Percentiles rank a stretch among this genome's conserved stretches.
phyloP scores from a whole-genome alignment of 2,113 vertebrate species.

The Ochotona curzoniae region DNA sequence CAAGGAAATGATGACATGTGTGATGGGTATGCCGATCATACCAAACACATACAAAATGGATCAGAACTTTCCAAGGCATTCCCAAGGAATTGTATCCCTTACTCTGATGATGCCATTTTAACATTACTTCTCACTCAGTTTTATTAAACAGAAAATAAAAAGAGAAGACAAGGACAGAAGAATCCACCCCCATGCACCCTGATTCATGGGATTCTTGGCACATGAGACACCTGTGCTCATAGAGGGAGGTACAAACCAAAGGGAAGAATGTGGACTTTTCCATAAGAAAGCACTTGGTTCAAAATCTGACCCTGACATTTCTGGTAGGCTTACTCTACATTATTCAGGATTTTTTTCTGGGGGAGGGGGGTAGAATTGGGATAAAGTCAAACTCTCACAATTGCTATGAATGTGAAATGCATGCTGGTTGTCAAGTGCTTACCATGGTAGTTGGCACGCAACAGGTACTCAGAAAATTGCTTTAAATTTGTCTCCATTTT shows the following conservation, averaged over 20 bases:
- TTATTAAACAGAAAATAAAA: background rate
- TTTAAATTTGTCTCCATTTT: background rate
- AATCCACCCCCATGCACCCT: background rate
- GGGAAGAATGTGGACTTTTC: accelerated
- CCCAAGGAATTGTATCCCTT: too few relatives aligned
- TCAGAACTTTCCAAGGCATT: background rate
- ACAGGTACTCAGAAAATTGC: background rate
- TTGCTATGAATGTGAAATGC: background rate
- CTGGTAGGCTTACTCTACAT: too few relatives aligned
- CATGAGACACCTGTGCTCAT: background rate
- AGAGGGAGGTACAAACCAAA: background rate
- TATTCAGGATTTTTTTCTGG: background rate
- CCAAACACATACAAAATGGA: background rate
- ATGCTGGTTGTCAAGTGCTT: background rate
- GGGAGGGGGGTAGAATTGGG: background rate
- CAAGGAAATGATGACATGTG: background rate
- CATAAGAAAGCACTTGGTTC: background rate
- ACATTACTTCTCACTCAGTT: background rate
- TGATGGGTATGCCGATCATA: background rate
- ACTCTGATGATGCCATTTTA: background rate
- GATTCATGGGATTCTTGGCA: background rate
- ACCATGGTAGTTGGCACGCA: background rate
- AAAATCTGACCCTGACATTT: background rate
- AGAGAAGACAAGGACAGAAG: background rate
- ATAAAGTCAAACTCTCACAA: background rate